Percentiles rank a stretch among this genome's conserved stretches.
phyloP scores from a whole-genome alignment of 1,140 invertebrate genomes.

The Cyclargus thomasi region DNA sequence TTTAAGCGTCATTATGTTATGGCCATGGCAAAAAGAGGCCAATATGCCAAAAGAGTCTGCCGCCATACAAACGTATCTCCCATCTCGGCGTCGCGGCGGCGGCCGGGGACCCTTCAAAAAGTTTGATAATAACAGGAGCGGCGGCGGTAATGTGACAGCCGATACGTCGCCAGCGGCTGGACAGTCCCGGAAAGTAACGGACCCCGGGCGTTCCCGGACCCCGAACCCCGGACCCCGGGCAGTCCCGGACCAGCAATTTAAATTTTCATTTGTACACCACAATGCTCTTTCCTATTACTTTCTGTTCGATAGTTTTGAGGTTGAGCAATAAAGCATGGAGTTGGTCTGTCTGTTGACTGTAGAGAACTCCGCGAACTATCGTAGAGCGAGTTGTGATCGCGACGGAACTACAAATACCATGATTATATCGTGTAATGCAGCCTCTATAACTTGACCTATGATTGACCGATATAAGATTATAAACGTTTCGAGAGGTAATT shows the following conservation, averaged over 20 bases:
- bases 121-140: conserved; percentile 70
- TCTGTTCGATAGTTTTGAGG: background rate
- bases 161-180: conserved; percentile 61
- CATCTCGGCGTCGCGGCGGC: conserved; percentile 57
- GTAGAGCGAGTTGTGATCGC: background rate
- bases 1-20: background rate
- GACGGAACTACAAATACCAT: no score
- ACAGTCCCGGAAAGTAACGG: background rate
- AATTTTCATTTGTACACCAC: conserved; percentile 47
- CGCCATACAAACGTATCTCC: conserved; percentile 33
- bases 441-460: no score
- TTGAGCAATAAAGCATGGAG: background rate
- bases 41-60: conserved; percentile 24
- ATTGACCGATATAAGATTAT: no score
- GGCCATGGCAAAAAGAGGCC: background rate
- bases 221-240: background rate
- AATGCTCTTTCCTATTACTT: conserved; percentile 15
- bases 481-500: no score
- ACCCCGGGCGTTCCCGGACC: background rate
- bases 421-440: no score
- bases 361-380: background rate
- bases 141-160: conserved; percentile 70
- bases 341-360: background rate
- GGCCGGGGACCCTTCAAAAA: conserved; percentile 70
- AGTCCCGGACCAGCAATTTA: conserved; percentile 43